A percentile compares a stretch with the other conserved stretches of the same genome.
Conservation (phyloP, 1,140 invertebrate genomes). For the Oscheius sp. region DNA sequence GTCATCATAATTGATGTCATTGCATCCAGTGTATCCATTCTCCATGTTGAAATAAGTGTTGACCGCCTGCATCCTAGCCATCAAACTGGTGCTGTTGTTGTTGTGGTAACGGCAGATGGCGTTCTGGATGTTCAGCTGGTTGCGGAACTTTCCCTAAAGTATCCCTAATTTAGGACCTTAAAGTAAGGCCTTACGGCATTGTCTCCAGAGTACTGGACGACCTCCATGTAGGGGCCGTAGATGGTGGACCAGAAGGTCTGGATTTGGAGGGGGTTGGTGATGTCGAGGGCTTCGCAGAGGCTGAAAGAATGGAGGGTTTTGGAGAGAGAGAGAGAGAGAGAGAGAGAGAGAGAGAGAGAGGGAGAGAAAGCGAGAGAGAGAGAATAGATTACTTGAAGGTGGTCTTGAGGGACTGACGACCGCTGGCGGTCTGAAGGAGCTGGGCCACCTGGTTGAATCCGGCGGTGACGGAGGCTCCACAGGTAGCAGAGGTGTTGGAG, state of each 20-base stretch:
- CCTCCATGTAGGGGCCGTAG: constrained; percentile 30
- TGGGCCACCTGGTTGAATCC: constrained; percentile 35
- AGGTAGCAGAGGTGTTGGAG: not conserved
- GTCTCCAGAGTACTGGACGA: constrained; percentile 35
- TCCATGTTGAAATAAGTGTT: constrained; percentile 33
- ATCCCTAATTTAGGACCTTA: not conserved
- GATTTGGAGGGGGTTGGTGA: constrained; percentile 1
- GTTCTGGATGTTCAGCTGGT: constrained; percentile 13
- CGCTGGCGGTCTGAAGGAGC: constrained; percentile 28
- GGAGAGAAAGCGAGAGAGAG: no score
- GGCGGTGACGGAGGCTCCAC: constrained; percentile 1
- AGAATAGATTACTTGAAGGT: constrained; percentile 18
- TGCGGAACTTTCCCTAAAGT: constrained; percentile 11
- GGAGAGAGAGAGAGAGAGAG: not conserved
- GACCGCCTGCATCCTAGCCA: constrained; percentile 24
- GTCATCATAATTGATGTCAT: constrained; percentile 36
- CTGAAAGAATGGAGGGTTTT: constrained; percentile 13
- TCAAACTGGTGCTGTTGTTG: not conserved
- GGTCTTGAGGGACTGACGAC: constrained; percentile 25
- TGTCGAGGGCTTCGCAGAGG: constrained; percentile 33
- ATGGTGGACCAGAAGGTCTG: constrained; percentile 39
- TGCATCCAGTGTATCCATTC: constrained; percentile 14
- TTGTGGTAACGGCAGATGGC: constrained; percentile 27
- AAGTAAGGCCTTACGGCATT: constrained; percentile 17
- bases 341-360: no score